These are phyloP conservation scores for Apocheima hispidaria DNA, from an alignment of 2,888 invertebrate species.

Conservation along the genomic window DNA sequence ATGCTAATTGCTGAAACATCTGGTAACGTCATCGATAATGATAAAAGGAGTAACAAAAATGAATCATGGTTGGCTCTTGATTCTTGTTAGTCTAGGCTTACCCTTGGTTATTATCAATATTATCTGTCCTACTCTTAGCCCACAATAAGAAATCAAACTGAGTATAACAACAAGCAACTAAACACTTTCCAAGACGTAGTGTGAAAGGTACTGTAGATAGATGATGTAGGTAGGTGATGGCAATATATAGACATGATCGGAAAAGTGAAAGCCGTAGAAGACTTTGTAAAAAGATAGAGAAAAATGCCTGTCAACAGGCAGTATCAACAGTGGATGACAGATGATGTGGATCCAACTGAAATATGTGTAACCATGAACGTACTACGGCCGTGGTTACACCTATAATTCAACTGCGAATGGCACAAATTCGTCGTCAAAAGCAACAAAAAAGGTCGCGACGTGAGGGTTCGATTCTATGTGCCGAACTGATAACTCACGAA, in stretches of 20 bases:
- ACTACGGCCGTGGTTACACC: no score
- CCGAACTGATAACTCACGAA: no score
- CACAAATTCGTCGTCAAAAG: no score
- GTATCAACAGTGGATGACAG: no score
- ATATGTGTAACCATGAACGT: no score
- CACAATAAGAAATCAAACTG: background rate
- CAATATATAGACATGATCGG: background rate
- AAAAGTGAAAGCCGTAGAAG: slow-evolving; percentile 2
- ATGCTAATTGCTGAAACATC: slow-evolving; percentile 41
- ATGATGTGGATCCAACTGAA: no score
- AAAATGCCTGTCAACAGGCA: background rate
- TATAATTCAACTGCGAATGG: no score
- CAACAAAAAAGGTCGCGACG: no score
- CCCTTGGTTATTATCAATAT: background rate
- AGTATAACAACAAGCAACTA: background rate
- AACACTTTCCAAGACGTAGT: background rate
- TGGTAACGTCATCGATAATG: slow-evolving; percentile 34
- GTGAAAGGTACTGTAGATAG: background rate
- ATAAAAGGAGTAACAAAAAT: background rate
- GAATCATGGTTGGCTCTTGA: background rate
- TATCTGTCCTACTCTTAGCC: background rate
- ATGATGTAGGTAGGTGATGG: background rate
- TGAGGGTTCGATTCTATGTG: no score
- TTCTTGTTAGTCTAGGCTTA: no score
- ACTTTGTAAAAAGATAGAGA: background rate